Evolutionary conservation across 2,113 vertebrate genomes (phyloP).

Genomic region (Menidia beryllina): DNA sequence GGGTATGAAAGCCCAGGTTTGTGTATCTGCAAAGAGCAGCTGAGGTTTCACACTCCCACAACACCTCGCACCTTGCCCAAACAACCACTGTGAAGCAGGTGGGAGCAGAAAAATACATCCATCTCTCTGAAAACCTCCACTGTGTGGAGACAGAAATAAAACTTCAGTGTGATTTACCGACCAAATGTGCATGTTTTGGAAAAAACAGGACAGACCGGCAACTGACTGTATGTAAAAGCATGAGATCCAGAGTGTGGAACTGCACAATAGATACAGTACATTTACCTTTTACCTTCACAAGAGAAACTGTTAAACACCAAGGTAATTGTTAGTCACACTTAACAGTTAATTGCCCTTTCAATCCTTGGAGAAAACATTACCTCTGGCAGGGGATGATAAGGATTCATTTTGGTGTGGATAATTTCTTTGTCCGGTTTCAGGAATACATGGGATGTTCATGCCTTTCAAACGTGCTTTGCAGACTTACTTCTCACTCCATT

Average conservation of each 20-base stretch:
- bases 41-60: conserved; percentile 59
- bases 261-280: neutral
- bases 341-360: too few species aligned
- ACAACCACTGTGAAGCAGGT: conserved; percentile 47
- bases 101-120: conserved; percentile 34
- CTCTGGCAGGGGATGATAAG: too few species aligned
- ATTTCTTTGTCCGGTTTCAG: too few species aligned
- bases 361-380: too few species aligned
- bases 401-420: too few species aligned
- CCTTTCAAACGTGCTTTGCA: too few species aligned
- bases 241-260: neutral
- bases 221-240: conserved; percentile 16
- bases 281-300: conserved; percentile 3
- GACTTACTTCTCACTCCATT: too few species aligned
- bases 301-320: conserved; percentile 22
- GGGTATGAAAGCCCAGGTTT: conserved; percentile 68
- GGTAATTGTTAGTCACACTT: too few species aligned
- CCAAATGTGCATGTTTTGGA: conserved; percentile 24
- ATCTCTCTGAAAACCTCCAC: conserved; percentile 45
- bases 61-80: conserved; percentile 58
- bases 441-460: too few species aligned
- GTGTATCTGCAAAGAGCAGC: conserved; percentile 79
- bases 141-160: conserved; percentile 40
- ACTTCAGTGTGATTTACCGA: conserved; percentile 26
- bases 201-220: conserved; percentile 25